Conservation (phyloP, 2,797 vertebrate genomes). For the Podarcis lilfordi region DNA sequence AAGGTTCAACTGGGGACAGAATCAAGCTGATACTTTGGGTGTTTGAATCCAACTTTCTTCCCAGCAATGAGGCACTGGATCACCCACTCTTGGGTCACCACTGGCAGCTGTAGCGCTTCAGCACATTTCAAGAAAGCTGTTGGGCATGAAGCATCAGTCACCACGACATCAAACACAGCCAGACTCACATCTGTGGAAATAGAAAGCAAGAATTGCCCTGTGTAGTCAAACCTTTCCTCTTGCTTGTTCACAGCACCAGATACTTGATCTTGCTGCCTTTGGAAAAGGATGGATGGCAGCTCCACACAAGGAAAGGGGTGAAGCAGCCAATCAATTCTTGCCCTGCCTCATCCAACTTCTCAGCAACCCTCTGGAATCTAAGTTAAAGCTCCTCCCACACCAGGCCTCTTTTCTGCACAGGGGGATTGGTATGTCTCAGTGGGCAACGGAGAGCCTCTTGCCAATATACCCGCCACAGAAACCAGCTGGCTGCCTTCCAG, state of each 20-base stretch:
- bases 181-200: constrained; percentile 83
- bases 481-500: neutral
- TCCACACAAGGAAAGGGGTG: neutral
- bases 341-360: neutral
- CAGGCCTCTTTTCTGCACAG: neutral
- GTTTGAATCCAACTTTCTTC: constrained; percentile 84
- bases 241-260: neutral
- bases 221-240: neutral
- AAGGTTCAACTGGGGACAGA: constrained; percentile 75
- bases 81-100: constrained; percentile 94
- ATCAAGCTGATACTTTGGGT: constrained; percentile 87
- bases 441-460: neutral
- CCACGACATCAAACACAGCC: constrained; percentile 88
- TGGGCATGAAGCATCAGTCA: constrained; percentile 87
- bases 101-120: constrained; percentile 83
- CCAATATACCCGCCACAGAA: neutral
- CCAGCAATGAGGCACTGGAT: constrained; percentile 94
- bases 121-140: constrained; percentile 83
- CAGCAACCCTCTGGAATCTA: too few species aligned
- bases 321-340: neutral
- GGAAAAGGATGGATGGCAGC: too few species aligned
- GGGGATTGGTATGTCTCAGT: neutral
- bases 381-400: neutral
- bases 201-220: neutral
- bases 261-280: neutral